Evolutionary conservation across 1,140 invertebrate genomes (phyloP).

Genomic region (Tetramorium simillimum): DNA sequence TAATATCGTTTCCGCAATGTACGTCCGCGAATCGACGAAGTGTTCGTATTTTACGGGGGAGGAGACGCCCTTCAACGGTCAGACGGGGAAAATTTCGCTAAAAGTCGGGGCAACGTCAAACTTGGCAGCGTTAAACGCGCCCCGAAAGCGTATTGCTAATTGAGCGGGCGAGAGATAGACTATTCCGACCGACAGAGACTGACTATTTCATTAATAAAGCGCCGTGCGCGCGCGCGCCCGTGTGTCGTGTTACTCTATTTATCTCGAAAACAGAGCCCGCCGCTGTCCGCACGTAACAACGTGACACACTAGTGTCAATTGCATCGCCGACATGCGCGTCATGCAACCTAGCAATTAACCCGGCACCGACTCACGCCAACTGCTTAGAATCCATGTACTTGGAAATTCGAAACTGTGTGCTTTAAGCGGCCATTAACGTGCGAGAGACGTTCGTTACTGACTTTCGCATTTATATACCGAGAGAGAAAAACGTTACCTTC

Average conservation of each 20-base stretch:
- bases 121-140: not conserved
- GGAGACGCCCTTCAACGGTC: not conserved
- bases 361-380: constrained; percentile 13
- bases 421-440: constrained; percentile 29
- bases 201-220: constrained; percentile 51
- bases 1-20: not conserved
- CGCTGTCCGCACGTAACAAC: constrained; percentile 42
- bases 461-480: not conserved
- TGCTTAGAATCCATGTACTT: constrained; percentile 47
- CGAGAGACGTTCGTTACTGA: not conserved
- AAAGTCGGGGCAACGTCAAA: not conserved
- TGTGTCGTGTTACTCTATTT: constrained; percentile 49
- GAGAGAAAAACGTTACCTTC: too few species aligned
- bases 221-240: not conserved
- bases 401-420: constrained; percentile 50
- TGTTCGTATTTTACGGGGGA: not conserved
- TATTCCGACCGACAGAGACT: not conserved
- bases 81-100: not conserved
- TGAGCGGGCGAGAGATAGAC: not conserved
- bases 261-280: constrained; percentile 41
- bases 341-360: constrained; percentile 55
- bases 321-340: constrained; percentile 44
- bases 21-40: not conserved
- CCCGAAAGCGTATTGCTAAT: constrained; percentile 10
- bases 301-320: constrained; percentile 56